A percentile compares a stretch with the other conserved stretches of the same genome.
Conservation (phyloP, 1,140 invertebrate species). For the Maconellicoccus hirsutus region DNA sequence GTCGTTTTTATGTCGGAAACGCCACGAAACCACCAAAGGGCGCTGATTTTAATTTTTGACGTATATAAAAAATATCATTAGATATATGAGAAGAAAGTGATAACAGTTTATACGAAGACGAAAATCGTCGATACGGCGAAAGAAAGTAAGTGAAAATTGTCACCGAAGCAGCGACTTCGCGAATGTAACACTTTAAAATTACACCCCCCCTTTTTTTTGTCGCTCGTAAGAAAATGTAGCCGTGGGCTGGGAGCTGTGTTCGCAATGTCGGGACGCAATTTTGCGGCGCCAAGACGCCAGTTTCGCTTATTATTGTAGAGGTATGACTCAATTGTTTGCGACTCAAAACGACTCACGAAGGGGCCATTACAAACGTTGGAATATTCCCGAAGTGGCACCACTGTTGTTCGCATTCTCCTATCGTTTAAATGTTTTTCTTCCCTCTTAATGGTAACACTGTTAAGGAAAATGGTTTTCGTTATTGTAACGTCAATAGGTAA, state of each 20-base stretch:
- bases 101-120: not conserved
- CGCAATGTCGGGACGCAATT: constrained; percentile 9
- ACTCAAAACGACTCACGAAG: constrained; percentile 19
- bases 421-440: constrained; percentile 16
- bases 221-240: not conserved
- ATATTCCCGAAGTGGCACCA: constrained; percentile 19
- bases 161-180: not conserved
- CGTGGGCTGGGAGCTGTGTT: not conserved
- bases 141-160: constrained; percentile 18
- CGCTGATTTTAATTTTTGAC: not conserved
- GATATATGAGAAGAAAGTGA: not conserved
- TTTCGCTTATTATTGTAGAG: constrained; percentile 17
- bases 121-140: not conserved
- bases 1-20: too few relatives aligned
- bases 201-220: constrained; percentile 13
- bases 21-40: not conserved
- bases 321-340: constrained; percentile 20
- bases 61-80: not conserved
- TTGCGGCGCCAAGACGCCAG: constrained; percentile 19
- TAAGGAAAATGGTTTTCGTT: not conserved
- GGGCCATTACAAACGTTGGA: constrained; percentile 10
- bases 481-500: constrained; percentile 12
- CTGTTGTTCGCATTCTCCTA: constrained; percentile 5
- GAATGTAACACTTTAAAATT: constrained; percentile 17
- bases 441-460: constrained; percentile 13